Evolutionary conservation across 1,140 invertebrate species (phyloP).

Genomic region (Drosophila setifemur): DNA sequence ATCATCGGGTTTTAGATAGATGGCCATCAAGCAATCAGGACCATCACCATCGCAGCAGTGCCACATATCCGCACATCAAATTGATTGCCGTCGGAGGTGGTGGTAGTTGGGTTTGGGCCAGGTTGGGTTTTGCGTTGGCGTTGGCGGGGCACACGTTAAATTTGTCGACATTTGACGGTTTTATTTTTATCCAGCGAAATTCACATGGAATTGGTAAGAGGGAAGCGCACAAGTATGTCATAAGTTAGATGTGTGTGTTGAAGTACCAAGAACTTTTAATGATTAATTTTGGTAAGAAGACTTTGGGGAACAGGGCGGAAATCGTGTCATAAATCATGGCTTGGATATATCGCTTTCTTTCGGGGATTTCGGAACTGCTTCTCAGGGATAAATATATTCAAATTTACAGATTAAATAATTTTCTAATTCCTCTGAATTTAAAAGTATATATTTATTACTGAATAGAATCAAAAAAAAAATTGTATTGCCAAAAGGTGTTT

Average conservation of each 20-base stretch:
- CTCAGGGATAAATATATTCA: too few relatives aligned
- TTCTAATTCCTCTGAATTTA: too few relatives aligned
- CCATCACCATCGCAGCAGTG: conserved; percentile 8
- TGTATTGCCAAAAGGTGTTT: too few relatives aligned
- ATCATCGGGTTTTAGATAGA: conserved; percentile 67
- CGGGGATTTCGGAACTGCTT: too few relatives aligned
- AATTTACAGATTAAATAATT: too few relatives aligned
- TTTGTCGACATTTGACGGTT: conserved; percentile 53
- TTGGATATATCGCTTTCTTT: too few relatives aligned
- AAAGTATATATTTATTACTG: background rate
- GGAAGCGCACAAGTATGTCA: background rate
- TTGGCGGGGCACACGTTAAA: conserved; percentile 18
- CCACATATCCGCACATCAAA: conserved; percentile 41
- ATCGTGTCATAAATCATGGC: too few relatives aligned
- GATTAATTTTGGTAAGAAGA: conserved; percentile 18
- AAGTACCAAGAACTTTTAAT: conserved; percentile 1
- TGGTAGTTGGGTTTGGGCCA: background rate
- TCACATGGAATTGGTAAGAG: conserved; percentile 18
- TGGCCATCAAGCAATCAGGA: conserved; percentile 41
- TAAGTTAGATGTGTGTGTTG: background rate
- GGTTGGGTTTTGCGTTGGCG: background rate
- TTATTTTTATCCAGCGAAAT: conserved; percentile 53
- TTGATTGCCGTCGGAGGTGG: conserved; percentile 29
- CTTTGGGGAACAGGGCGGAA: background rate
- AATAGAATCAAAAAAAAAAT: background rate